These are phyloP conservation scores for Myotis brandtii DNA, from an alignment of 2,113 vertebrate species.

Conservation along the genomic window DNA sequence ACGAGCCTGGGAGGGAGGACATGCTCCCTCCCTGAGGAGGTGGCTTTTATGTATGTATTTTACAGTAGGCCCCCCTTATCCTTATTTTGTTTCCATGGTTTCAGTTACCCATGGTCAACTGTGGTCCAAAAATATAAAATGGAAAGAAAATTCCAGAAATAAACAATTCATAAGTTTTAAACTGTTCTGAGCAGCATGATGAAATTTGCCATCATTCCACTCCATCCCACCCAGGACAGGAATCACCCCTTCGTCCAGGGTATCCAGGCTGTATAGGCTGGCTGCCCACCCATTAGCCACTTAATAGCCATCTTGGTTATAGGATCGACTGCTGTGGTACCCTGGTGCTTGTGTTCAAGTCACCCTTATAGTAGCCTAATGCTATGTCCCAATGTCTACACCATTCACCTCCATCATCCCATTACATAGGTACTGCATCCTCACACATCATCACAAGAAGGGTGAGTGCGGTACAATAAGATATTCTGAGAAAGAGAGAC, in stretches of 20 bases:
- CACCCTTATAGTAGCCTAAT: not conserved
- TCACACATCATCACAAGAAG: not conserved
- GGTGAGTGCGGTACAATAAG: not conserved
- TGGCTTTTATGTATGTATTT: not conserved
- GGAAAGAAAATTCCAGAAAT: not conserved
- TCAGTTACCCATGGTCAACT: not conserved
- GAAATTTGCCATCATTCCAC: not conserved
- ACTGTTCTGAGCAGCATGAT: not conserved
- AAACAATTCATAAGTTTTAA: not conserved
- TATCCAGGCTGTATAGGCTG: not conserved
- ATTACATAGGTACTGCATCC: not conserved
- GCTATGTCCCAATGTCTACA: not conserved
- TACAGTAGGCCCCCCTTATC: not conserved
- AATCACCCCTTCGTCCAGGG: not conserved
- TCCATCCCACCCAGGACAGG: not conserved
- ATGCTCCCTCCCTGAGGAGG: too few relatives aligned
- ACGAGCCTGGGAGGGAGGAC: too few relatives aligned
- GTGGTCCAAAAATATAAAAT: not conserved
- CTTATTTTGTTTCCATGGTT: not conserved
- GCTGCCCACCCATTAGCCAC: not conserved
- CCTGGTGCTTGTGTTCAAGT: not conserved
- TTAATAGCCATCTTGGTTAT: not conserved
- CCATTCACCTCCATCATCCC: not conserved
- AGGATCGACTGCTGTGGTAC: not conserved
- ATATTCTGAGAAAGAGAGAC: not conserved